These are phyloP conservation scores for Dermatemys mawii DNA, from an alignment of 2,113 vertebrate genomes.

Conservation along the genomic window DNA sequence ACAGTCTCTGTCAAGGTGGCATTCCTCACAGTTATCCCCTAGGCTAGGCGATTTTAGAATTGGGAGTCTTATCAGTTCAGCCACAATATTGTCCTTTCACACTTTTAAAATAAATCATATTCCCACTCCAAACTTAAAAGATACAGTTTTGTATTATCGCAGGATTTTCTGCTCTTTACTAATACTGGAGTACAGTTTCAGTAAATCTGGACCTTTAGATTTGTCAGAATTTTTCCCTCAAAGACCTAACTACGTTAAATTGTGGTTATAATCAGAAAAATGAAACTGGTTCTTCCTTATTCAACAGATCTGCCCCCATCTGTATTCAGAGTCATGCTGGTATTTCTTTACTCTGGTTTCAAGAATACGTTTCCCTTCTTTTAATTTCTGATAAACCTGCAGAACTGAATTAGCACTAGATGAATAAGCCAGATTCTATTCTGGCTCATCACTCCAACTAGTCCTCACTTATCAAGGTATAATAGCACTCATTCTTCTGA, in stretches of 20 bases:
- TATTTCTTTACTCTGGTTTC: not conserved
- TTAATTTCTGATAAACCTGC: not conserved
- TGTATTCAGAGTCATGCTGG: not conserved
- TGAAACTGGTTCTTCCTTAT: not conserved
- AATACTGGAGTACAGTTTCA: not conserved
- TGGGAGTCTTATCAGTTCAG: fast-evolving
- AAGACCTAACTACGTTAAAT: not conserved
- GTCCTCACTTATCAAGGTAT: too few species aligned
- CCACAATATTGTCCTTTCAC: not conserved
- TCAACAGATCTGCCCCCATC: not conserved
- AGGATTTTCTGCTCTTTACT: not conserved
- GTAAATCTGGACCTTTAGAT: not conserved
- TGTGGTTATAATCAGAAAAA: not conserved
- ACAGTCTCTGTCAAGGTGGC: not conserved
- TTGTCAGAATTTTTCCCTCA: not conserved
- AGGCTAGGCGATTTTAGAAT: fast-evolving
- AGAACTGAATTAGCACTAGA: not conserved
- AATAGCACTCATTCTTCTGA: not conserved
- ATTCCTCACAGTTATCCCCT: not conserved
- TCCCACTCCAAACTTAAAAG: not conserved
- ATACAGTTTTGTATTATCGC: not conserved
- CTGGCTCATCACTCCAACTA: not conserved
- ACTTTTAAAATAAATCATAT: not conserved
- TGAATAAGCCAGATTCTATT: not conserved
- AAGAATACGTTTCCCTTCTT: not conserved